Percentiles rank a stretch among this genome's conserved stretches.
Evolutionary conservation across 2,888 invertebrate species (phyloP).

Genomic region (Tipula confusa): DNA sequence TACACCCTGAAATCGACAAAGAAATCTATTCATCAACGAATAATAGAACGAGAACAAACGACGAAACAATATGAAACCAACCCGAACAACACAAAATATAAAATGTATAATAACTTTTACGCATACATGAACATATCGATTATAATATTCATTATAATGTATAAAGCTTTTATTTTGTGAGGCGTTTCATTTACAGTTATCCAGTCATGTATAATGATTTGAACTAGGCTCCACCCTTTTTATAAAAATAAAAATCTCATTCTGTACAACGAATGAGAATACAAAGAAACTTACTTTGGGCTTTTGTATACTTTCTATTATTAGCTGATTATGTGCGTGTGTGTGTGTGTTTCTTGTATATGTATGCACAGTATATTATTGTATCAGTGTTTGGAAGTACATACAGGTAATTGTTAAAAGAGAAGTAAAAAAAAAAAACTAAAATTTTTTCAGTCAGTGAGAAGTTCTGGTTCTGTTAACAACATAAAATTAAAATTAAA

Average conservation of each 20-base stretch:
- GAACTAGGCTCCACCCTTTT: not conserved
- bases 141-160: no score
- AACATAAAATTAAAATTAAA: not conserved
- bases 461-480: constrained; percentile 12
- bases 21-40: not conserved
- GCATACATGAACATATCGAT: not conserved
- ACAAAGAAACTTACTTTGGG: not conserved
- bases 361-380: no score
- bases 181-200: not conserved
- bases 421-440: not conserved
- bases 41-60: not conserved
- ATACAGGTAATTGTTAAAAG: constrained; percentile 16
- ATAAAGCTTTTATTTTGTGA: not conserved
- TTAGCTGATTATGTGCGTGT: not conserved
- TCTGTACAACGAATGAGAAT: not conserved
- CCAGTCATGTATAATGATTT: not conserved
- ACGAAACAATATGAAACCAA: not conserved
- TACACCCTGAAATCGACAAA: no score
- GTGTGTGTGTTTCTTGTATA: no score
- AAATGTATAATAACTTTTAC: not conserved
- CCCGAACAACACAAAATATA: not conserved
- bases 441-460: not conserved
- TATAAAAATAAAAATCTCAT: no score
- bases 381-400: not conserved
- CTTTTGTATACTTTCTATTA: not conserved